Conservation (phyloP, 2,113 vertebrate genomes). For the Neomonachus schauinslandi region DNA sequence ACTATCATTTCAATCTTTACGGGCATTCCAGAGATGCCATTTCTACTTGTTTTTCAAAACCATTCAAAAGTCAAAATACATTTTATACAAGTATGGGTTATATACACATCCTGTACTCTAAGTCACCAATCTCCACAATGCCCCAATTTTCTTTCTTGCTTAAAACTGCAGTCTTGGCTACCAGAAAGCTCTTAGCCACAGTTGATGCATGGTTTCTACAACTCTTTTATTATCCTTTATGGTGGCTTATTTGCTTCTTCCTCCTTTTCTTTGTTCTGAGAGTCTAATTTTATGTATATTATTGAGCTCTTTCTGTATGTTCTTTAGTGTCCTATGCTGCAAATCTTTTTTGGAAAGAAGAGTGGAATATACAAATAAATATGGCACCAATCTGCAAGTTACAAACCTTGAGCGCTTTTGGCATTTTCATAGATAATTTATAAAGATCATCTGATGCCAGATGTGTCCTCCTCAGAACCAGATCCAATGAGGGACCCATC, state of each 20-base stretch:
- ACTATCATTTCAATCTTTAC: not conserved
- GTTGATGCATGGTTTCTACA: not conserved
- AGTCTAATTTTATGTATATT: not conserved
- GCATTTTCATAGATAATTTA: constrained; percentile 92
- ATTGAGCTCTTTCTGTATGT: not conserved
- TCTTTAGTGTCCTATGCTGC: not conserved
- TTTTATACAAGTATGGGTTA: not conserved
- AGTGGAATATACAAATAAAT: not conserved
- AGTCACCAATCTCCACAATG: not conserved
- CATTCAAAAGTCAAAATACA: constrained; percentile 2
- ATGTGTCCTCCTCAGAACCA: constrained; percentile 93
- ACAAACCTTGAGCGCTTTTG: constrained; percentile 93
- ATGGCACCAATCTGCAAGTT: not conserved
- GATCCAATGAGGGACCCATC: constrained; percentile 95
- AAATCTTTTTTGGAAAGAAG: constrained; percentile 9
- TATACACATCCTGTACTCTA: constrained; percentile 4
- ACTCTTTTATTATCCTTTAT: not conserved
- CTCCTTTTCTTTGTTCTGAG: not conserved
- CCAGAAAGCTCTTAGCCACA: not conserved
- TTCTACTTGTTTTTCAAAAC: constrained; percentile 19
- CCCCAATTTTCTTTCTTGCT: not conserved
- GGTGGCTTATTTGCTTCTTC: not conserved
- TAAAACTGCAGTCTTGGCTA: constrained; percentile 21
- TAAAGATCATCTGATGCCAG: constrained; percentile 96
- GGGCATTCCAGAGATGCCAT: constrained; percentile 33